Evolutionary conservation across 2,113 vertebrate genomes (phyloP), one percentile per base, ranked within the genome.

Genomic region (Silurus asotus): DNA sequence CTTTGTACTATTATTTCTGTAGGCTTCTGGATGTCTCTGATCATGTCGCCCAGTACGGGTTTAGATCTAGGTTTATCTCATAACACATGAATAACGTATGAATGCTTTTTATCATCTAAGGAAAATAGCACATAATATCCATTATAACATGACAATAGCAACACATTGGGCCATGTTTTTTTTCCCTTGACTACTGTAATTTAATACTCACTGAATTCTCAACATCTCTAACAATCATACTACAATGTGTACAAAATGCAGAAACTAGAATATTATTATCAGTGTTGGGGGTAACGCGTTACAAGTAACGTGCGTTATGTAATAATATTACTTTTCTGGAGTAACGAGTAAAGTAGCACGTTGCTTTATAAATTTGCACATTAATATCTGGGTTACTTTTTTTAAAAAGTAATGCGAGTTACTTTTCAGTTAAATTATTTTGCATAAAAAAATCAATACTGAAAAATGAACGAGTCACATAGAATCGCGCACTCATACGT

Each of bases 11-110:
- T 65, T 72, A 59, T 9, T 48, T 53, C 15, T 49, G 78, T 78
- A 82, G 23, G 78, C 45, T 51, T 82, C 80, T 83, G 75, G 70
- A 78, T 56, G 25, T 88, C 19, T 28, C 25, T 48, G 51, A 82
- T 4, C 20, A 78, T 83, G 61, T 65, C 67, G 61, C 17, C 37
- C 45, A 51, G 4, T 25, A 67, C 25, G 13, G 78, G 28, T n/a
- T 23, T 48, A 62, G n/a, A 78, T 78, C 23, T n/a, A 48, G 6
- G 61, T 59, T 28, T 20, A 58, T 58, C 13, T 37, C 56, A 25
- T 77, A 37, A 19, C 8, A 78, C 25, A 61, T 0, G 19, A 48
- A 61, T 59, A 37, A 45, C 77, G 45, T 37, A 23, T 17, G 3
- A 48, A 48, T 48, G 28, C 37, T 61, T 58, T 79, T 8, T 28